Base-by-base conservation (phyloP, 1,140 invertebrate genomes). In the Antheraea mylitta region DNA sequence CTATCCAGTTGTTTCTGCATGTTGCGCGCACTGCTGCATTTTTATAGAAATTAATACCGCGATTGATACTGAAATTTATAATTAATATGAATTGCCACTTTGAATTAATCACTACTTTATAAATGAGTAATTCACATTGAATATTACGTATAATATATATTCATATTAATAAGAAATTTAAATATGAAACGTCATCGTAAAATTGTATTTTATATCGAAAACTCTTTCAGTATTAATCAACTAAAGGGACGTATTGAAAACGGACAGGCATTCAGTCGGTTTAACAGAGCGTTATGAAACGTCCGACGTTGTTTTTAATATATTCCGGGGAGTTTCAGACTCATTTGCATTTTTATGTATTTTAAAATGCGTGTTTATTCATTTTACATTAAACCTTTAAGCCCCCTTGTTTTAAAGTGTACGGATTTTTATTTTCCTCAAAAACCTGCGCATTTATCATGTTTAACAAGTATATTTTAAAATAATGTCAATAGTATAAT, bases 281-380 rank as follows among this genome's bases (percentile, higher is more conserved):
- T 53, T 53, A 53, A 53, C 45, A 53, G 45, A 53, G 45, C 45
- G 45, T 53, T 53, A 53, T 53, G 45, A 16, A 53, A 53, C 45
- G 45, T 53, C 45, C 11, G 45, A 53, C 45, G 45, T 53, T 53
- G 16, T 53, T 53, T 53, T 53, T 53, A 53, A 53, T 53, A 53
- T 53, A 53, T 53, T n/a, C 45, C 45, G 45, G 45, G 1, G 45
- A 53, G 45, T 53, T 53, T 0, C 9, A 16, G 4, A 6, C 45
- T 53, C 45, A n/a, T 53, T 53, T 53, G 16, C 45, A 53, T 53
- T 53, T 53, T 53, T 53, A 16, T 42, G 1, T 53, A n/a, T 53
- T 53, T 53, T 6, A 53, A 53, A 53, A 53, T 53, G 5, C 11
- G 16, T 53, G 45, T 53, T 53, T 53, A 53, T 53, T 16, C 7